A percentile compares a stretch with the other conserved stretches of the same genome.
Conservation (phyloP, 53 echinoderm and acorn worm genomes). For the Zoroaster sp. region DNA sequence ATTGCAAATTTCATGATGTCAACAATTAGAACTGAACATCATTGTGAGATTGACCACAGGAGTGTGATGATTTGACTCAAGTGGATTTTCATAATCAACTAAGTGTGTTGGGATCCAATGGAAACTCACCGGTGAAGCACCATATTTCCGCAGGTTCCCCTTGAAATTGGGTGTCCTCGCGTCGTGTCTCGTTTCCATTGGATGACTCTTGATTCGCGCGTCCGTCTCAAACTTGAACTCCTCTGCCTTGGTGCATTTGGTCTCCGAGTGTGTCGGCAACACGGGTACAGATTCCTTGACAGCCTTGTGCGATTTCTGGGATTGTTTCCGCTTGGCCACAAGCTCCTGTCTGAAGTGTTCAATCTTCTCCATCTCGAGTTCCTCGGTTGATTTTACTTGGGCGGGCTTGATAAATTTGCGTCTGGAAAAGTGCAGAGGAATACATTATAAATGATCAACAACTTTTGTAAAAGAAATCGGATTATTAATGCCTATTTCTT, state of each 20-base stretch:
- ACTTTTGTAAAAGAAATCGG: too few species aligned
- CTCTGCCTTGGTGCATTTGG: conserved; percentile 62
- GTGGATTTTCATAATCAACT: not conserved
- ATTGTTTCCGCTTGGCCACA: conserved; percentile 63
- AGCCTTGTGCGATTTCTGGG: conserved; percentile 73
- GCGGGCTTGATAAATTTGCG: conserved; percentile 6
- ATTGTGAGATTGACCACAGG: too few species aligned
- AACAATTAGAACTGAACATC: too few species aligned
- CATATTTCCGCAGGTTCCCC: conserved; percentile 44
- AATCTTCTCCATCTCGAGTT: conserved; percentile 82
- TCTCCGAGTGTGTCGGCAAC: conserved; percentile 31
- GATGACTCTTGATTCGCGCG: conserved; percentile 63
- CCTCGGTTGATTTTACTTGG: conserved; percentile 65
- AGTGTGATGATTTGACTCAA: not conserved
- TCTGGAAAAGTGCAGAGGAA: too few species aligned
- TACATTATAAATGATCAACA: too few species aligned
- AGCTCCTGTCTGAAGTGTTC: conserved; percentile 60
- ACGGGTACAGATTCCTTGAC: conserved; percentile 61
- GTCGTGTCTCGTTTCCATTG: conserved; percentile 67
- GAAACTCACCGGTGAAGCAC: conserved; percentile 42
- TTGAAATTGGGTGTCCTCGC: conserved; percentile 28
- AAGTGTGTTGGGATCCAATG: not conserved
- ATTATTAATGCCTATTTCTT: too few species aligned
- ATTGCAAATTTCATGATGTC: too few species aligned
- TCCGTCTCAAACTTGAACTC: conserved; percentile 89